Conservation (phyloP, 1,140 invertebrate genomes). For the Ips nitidus region DNA sequence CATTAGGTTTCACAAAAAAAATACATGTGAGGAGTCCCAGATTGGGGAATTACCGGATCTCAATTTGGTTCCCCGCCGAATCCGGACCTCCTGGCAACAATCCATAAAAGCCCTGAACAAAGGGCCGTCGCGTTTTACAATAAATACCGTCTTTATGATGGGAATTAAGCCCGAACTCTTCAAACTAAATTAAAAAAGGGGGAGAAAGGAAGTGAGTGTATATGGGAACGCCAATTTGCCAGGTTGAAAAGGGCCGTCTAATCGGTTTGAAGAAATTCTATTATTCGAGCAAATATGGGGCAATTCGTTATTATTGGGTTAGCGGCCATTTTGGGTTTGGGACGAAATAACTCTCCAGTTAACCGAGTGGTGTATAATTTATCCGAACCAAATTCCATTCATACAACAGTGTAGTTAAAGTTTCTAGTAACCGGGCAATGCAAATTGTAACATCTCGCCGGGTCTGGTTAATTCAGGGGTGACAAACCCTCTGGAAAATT, state of each 20-base stretch:
- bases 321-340: not conserved
- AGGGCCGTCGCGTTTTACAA: constrained; percentile 16
- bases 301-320: constrained; percentile 12
- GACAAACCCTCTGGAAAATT: constrained; percentile 45
- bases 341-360: too few relatives aligned
- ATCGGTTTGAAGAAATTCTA: constrained; percentile 24
- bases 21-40: not conserved
- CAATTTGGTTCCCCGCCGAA: constrained; percentile 4
- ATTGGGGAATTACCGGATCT: constrained; percentile 8
- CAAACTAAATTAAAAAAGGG: constrained; percentile 33
- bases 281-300: constrained; percentile 20
- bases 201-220: constrained; percentile 1
- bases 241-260: constrained; percentile 23
- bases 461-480: constrained; percentile 37
- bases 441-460: constrained; percentile 24
- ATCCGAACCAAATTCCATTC: constrained; percentile 21
- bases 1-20: not conserved
- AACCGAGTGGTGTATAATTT: not conserved
- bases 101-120: constrained; percentile 13
- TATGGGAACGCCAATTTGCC: constrained; percentile 29
- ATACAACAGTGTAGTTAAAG: constrained; percentile 22
- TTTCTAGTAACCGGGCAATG: constrained; percentile 17
- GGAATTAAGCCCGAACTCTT: constrained; percentile 29
- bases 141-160: constrained; percentile 24
- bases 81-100: constrained; percentile 2